These are phyloP conservation scores for Carettochelys insculpta DNA, from an alignment of 2,113 vertebrate genomes.

Conservation along the genomic window DNA sequence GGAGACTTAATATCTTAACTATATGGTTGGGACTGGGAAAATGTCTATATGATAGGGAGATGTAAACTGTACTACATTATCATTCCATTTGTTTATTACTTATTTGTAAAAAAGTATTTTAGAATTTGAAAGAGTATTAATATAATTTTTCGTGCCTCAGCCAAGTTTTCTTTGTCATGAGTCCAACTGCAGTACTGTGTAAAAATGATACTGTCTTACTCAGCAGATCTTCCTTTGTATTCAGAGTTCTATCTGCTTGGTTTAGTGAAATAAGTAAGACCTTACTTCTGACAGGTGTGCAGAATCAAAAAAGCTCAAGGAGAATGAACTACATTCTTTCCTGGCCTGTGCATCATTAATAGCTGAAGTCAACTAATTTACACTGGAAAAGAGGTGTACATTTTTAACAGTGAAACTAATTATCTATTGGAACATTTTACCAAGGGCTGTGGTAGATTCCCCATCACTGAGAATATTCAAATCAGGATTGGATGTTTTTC, in stretches of 20 bases:
- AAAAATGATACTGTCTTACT: slow-evolving; percentile 44
- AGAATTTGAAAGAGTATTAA: neutral
- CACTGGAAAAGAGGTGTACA: too few relatives aligned
- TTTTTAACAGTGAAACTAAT: too few relatives aligned
- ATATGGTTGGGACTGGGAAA: too few relatives aligned
- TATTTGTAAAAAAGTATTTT: slow-evolving; percentile 32
- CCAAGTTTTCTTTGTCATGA: neutral
- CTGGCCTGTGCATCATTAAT: neutral
- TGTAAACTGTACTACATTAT: too few relatives aligned
- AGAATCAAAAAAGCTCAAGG: neutral
- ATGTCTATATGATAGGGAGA: too few relatives aligned
- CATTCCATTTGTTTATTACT: slow-evolving; percentile 17
- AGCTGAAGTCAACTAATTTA: too few relatives aligned
- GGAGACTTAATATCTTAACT: too few relatives aligned
- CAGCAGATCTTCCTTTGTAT: neutral
- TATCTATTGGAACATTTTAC: too few relatives aligned
- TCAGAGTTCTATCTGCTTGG: neutral
- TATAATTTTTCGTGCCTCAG: slow-evolving; percentile 33
- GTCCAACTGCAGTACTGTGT: slow-evolving; percentile 45
- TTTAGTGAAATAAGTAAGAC: neutral
- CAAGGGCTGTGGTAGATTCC: too few relatives aligned
- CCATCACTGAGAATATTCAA: too few relatives aligned
- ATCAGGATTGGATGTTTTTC: too few relatives aligned
- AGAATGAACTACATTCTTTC: neutral
- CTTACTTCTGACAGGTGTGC: neutral